These are phyloP conservation scores for Eidolon dupreanum DNA, from an alignment of 2,797 vertebrate genomes.

Conservation along the genomic window DNA sequence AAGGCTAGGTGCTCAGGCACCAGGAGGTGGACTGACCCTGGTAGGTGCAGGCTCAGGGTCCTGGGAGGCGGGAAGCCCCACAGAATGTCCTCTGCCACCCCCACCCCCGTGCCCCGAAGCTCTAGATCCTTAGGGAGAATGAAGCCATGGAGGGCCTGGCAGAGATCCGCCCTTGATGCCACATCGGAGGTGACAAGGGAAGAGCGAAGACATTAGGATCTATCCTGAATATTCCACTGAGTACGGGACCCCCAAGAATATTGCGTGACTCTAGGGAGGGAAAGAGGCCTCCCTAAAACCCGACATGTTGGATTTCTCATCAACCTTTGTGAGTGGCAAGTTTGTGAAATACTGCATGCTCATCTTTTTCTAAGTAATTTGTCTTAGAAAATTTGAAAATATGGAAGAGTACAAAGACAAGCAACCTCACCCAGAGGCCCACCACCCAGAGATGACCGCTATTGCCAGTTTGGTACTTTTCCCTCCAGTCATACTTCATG, in stretches of 20 bases:
- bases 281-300: background rate
- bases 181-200: background rate
- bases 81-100: background rate
- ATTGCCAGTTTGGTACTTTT: background rate
- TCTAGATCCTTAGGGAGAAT: background rate
- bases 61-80: background rate
- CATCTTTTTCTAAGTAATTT: background rate
- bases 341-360: background rate
- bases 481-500: background rate
- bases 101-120: background rate
- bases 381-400: background rate
- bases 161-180: background rate
- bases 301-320: background rate
- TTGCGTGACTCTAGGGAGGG: background rate
- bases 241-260: background rate
- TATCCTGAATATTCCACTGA: background rate
- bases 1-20: background rate
- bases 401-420: background rate
- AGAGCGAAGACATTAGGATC: background rate
- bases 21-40: background rate
- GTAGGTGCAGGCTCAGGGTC: background rate
- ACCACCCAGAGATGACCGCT: background rate
- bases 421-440: background rate
- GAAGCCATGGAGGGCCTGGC: background rate
- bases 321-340: background rate